Base-by-base conservation (phyloP, 2,797 vertebrate genomes). In the Falco naumanni region DNA sequence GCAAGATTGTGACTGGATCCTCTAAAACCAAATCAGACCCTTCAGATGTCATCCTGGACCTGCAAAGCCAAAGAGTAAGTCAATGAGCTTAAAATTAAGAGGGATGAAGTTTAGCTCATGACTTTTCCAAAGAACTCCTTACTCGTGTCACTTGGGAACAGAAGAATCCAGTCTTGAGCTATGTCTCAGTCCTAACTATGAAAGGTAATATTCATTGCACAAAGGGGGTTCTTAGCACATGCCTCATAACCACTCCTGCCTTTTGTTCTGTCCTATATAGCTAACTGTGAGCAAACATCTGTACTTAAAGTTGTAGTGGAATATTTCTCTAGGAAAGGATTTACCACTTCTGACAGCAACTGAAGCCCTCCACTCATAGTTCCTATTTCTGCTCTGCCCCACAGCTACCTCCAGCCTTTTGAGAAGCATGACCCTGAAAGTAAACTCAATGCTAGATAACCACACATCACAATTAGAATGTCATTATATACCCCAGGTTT, bases 341-440 rank as follows among this genome's bases (percentile, higher is more conserved):
- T 89, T 83, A 33, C 22, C 75, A 43, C 20, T 54, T 50, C 34
- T 71, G 56, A 84, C 64, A 92, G 64, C 51, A 87, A 9, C 34
- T 69, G 48, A 19, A 87, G 8, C 31, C 24, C 24, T 51, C 59
- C 43, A 8, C 48, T 70, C 61, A 57, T 7, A 29, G 24, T 1
- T 50, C 41, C 6, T 8, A 2, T 69, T 87, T 41, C 87, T 50
- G 63, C 18, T 8, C 66, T 16, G 22, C 6, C 72, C 79, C 68
- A 54, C 7, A 14, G 3, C 29, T 16, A 16, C 15, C 2, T 17
- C 7, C 21, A 5, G 8, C 31, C 31, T 78, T 45, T 53, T 28
- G 16, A 8, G 15, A 69, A 47, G 26, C 15, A 41, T 0, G 0
- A 10, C 14, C 47, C 51, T 59, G 22, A 41, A 43, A 3, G 4